Percentiles rank a stretch among this genome's conserved stretches.
Evolutionary conservation across 2,888 invertebrate genomes (phyloP).

Genomic region (Caenorhabditis sp.): DNA sequence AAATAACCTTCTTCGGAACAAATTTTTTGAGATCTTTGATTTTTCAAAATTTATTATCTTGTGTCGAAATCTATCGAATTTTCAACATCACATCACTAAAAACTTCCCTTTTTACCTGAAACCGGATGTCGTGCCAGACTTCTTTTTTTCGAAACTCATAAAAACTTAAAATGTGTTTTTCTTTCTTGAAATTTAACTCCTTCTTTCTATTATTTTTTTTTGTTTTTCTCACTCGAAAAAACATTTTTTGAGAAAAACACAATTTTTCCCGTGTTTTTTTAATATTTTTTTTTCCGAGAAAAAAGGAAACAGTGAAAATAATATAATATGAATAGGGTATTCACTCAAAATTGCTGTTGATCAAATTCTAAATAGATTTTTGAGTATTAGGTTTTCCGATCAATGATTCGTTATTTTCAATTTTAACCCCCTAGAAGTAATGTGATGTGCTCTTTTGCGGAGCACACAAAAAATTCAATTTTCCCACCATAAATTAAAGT

Average conservation of each 20-base stretch:
- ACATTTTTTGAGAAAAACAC: not conserved
- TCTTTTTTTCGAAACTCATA: no score
- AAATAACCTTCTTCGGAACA: no score
- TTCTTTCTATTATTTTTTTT: not conserved
- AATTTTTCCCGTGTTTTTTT: conserved; percentile 7
- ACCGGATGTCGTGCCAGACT: no score
- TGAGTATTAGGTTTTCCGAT: no score
- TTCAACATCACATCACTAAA: no score
- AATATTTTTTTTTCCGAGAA: not conserved
- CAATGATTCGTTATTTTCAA: not conserved
- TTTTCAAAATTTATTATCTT: no score
- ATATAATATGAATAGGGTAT: no score
- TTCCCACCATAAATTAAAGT: not conserved
- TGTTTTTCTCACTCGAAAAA: not conserved
- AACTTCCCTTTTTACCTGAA: no score
- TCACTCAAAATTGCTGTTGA: not conserved
- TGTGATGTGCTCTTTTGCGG: not conserved
- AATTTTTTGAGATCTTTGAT: no score
- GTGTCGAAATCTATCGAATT: no score
- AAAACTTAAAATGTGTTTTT: no score
- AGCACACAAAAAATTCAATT: conserved; percentile 5
- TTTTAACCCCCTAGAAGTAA: not conserved
- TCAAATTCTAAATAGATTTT: no score
- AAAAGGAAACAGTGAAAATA: not conserved
- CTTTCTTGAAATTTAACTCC: not conserved